These are phyloP conservation scores for Drosophila birchii DNA, from an alignment of 2,888 invertebrate genomes.

Conservation along the genomic window DNA sequence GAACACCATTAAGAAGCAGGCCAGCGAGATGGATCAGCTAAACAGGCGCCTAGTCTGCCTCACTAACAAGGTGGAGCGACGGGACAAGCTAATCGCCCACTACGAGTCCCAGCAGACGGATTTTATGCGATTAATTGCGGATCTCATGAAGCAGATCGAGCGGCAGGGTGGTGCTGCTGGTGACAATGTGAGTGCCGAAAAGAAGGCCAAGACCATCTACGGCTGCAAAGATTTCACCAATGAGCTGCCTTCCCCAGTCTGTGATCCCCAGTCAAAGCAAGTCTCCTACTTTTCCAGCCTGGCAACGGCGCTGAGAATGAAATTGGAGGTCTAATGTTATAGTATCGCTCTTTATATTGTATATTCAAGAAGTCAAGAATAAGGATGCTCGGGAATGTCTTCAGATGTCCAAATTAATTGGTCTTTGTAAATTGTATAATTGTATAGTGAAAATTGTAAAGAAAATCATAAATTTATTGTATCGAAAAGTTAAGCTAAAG, in stretches of 20 bases:
- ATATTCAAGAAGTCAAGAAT: background rate
- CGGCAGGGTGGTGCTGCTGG: background rate
- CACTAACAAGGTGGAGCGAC: constrained; percentile 44
- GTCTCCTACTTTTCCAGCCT: background rate
- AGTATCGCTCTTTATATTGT: background rate
- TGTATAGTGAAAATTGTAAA: background rate
- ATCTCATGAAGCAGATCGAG: constrained; percentile 5
- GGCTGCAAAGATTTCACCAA: background rate
- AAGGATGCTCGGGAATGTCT: background rate
- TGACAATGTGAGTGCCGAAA: background rate
- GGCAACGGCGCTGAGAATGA: constrained; percentile 2
- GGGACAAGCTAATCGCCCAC: constrained; percentile 55
- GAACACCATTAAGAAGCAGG: constrained; percentile 44
- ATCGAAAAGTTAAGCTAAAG: background rate
- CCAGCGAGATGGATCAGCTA: constrained; percentile 47
- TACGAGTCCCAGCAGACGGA: constrained; percentile 49
- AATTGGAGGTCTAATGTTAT: background rate
- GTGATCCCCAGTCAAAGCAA: background rate
- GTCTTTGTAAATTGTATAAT: background rate
- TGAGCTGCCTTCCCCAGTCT: background rate
- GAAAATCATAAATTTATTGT: background rate
- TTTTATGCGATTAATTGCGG: constrained; percentile 35
- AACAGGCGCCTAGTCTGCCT: constrained; percentile 33
- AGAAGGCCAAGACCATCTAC: too few species aligned
- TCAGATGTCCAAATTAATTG: background rate